Base-by-base conservation (phyloP, 2,888 invertebrate genomes). In the Ophioninae sp. region DNA sequence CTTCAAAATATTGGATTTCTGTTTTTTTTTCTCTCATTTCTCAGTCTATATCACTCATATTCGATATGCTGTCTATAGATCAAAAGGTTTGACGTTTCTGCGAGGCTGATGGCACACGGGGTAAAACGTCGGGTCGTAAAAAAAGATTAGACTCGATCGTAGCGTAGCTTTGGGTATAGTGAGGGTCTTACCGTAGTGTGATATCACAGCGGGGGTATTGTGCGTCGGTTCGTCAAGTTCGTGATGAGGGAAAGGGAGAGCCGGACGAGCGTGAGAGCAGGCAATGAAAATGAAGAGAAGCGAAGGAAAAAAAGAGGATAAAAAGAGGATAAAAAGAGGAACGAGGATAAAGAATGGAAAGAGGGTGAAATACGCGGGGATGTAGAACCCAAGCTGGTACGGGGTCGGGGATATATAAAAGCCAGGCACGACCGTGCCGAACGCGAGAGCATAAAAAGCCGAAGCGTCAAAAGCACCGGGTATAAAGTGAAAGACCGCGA, bases 41-140 rank as follows among this genome's bases (percentile, higher is more conserved):
- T n/a, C 20, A 9, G 13, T 9, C n/a, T 44, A 17, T 67, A 20
- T 64, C 58, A 68, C 63, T 23, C 58, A 73, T 68, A 76, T 30
- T 10, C 68, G 56, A 74, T 78, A 74, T 78, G 20, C 61, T 67
- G 30, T 69, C 75, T 75, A 81, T 75, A 56, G 37, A 22, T 22
- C n/a, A n/a, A 37, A 71, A 64, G 74, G 65, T 63, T 84, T 74
- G 71, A 81, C 83, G 72, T 58, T 59, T n/a, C 23, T 67, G 80
- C 37, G 41, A 76, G 75, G 75, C 51, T 7, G 51, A 51, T 39
- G 10, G 39, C 17, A 68, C 51, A 61, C 56, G 81, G 81, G 87
- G 88, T 89, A 85, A 88, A 88, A 88, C 90, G 90, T 88, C 86
- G 88, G 86, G 88, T 88, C 89, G 88, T 89, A 89, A 90, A 91